Conservation (phyloP, 35 echinoderm and acorn worm species). For the Stichopus chloronotus region DNA sequence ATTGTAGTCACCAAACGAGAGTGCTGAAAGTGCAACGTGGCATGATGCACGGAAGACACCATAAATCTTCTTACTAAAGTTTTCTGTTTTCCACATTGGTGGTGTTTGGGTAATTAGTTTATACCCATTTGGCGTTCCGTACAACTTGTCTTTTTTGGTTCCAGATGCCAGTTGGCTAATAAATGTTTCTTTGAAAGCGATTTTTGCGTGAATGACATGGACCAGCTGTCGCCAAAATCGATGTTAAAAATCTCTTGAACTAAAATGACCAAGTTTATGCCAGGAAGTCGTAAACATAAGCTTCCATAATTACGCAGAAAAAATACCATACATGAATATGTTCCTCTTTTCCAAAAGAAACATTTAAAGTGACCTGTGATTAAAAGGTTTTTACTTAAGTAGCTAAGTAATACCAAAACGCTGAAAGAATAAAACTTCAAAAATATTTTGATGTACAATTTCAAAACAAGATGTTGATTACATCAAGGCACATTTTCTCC, state of each 20-base stretch:
- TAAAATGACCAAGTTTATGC: not conserved
- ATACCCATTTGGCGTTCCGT: not conserved
- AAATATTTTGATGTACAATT: too few relatives aligned
- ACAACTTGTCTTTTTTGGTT: not conserved
- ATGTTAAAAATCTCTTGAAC: not conserved
- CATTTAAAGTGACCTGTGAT: not conserved
- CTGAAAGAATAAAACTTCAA: not conserved
- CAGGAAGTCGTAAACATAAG: not conserved
- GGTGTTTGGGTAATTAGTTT: not conserved
- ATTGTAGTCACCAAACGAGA: too few relatives aligned
- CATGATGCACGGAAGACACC: too few relatives aligned
- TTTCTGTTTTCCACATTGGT: too few relatives aligned
- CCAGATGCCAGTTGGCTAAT: not conserved
- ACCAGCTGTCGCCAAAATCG: not conserved
- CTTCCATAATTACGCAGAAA: not conserved
- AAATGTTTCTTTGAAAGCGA: not conserved
- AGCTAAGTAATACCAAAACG: not conserved
- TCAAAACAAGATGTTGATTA: not conserved
- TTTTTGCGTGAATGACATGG: not conserved
- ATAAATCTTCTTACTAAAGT: too few relatives aligned
- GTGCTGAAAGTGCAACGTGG: too few relatives aligned
- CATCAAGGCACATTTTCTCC: not conserved
- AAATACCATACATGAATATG: too few relatives aligned
- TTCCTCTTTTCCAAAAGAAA: not conserved
- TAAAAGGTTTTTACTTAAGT: not conserved